Percentiles rank a stretch among this genome's conserved stretches.
Conservation (phyloP, 2,797 vertebrate species). For the Chromobotia macracanthus region DNA sequence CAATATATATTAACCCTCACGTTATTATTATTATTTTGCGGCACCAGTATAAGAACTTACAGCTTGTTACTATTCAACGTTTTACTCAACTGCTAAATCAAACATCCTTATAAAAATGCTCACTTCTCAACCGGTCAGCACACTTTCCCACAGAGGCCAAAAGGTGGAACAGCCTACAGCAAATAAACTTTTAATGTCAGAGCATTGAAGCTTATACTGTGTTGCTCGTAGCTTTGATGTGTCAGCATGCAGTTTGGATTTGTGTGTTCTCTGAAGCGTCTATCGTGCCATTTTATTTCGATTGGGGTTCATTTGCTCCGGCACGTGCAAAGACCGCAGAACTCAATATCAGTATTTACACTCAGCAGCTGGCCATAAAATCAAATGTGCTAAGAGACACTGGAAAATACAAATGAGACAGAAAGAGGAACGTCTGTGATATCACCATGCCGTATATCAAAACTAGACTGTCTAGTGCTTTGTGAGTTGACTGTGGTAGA, state of each 20-base stretch:
- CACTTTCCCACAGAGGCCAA: not conserved
- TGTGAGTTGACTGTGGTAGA: constrained; percentile 28
- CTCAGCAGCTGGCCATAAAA: constrained; percentile 13
- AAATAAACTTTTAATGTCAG: constrained; percentile 3
- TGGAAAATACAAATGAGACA: constrained; percentile 11
- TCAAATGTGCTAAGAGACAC: constrained; percentile 26
- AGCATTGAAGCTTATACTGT: not conserved
- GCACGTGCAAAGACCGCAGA: constrained; percentile 6
- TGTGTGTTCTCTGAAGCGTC: constrained; percentile 1
- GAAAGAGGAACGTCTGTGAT: not conserved
- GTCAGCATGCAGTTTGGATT: not conserved
- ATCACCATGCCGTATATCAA: not conserved
- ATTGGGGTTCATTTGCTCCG: constrained; percentile 15
- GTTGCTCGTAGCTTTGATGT: constrained; percentile 17
- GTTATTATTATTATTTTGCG: not conserved
- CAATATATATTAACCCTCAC: no score
- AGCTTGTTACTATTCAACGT: constrained; percentile 22
- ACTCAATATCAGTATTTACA: constrained; percentile 30
- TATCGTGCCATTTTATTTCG: not conserved
- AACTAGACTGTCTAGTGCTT: constrained; percentile 28
- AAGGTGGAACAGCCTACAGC: not conserved
- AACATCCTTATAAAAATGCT: not conserved
- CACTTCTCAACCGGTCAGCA: not conserved
- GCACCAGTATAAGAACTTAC: not conserved
- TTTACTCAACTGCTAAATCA: not conserved